Evolutionary conservation across 2,113 vertebrate genomes (phyloP).

Genomic region (Cyphomyrus discorhynchus): DNA sequence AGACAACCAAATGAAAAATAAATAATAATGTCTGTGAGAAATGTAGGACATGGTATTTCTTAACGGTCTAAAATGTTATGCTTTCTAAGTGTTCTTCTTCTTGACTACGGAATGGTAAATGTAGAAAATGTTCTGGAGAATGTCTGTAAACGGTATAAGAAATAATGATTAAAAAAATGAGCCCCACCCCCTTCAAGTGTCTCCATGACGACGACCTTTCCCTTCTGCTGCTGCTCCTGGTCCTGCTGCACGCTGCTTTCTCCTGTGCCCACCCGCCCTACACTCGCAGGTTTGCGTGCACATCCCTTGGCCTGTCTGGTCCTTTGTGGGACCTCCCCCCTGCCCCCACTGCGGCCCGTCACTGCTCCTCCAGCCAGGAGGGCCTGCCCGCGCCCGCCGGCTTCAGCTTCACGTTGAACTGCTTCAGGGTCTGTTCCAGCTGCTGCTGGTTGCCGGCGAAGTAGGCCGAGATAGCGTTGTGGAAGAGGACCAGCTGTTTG

Average conservation of each 20-base stretch:
- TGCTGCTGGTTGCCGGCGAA: conserved; percentile 76
- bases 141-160: background rate
- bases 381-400: conserved; percentile 58
- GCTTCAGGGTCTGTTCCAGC: conserved; percentile 69
- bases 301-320: background rate
- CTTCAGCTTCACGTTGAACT: conserved; percentile 65
- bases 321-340: background rate
- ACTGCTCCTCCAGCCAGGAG: conserved; percentile 85
- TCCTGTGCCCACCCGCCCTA: background rate
- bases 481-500: conserved; percentile 78
- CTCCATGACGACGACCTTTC: background rate
- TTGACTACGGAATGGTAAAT: background rate
- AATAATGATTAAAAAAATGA: background rate
- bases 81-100: background rate
- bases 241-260: background rate
- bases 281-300: background rate
- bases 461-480: conserved; percentile 75
- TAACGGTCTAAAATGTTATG: background rate
- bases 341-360: conserved; percentile 25
- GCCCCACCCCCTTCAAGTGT: background rate
- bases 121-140: background rate
- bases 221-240: background rate
- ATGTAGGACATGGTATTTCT: background rate
- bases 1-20: background rate
- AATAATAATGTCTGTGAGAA: background rate